Percentiles rank a stretch among this genome's conserved stretches.
These are phyloP conservation scores for Coturnix japonica DNA, from an alignment of 2,113 vertebrate genomes.

Conservation along the genomic window DNA sequence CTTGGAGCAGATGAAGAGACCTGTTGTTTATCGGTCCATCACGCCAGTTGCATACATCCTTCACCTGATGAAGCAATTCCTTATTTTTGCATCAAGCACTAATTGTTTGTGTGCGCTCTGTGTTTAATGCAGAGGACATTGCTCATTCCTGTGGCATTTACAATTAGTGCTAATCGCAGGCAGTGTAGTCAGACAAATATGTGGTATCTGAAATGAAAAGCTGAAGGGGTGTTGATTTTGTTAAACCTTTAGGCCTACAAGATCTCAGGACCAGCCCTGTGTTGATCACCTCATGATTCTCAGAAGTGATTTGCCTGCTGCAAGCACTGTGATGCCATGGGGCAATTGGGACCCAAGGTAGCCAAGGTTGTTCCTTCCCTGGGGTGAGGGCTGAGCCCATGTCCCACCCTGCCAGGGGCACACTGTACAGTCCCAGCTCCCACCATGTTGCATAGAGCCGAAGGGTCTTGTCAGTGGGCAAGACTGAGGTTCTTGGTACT, in stretches of 20 bases:
- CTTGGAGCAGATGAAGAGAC: conserved; percentile 44
- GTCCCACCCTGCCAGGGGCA: accelerated
- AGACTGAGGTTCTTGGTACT: not conserved
- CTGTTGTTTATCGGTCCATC: not conserved
- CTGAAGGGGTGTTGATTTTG: not conserved
- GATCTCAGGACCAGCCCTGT: not conserved
- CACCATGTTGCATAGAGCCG: not conserved
- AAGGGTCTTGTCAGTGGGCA: not conserved
- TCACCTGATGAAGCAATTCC: not conserved
- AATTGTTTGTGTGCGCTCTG: not conserved
- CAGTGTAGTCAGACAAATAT: not conserved
- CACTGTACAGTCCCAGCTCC: not conserved
- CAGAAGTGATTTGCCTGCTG: not conserved
- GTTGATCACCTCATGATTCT: not conserved
- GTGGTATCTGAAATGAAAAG: not conserved
- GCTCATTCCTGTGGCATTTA: conserved; percentile 7
- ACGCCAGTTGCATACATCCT: not conserved
- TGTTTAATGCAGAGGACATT: not conserved
- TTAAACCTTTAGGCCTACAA: not conserved
- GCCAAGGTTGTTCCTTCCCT: not conserved
- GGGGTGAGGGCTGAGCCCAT: too few species aligned
- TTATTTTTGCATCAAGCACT: not conserved
- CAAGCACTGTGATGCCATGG: not conserved
- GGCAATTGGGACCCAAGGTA: not conserved
- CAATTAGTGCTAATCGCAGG: not conserved